Percentiles rank a stretch among this genome's conserved stretches.
Evolutionary conservation across 23 tunicate species (phyloP).

Genomic region (Clavelina lepadiformis): DNA sequence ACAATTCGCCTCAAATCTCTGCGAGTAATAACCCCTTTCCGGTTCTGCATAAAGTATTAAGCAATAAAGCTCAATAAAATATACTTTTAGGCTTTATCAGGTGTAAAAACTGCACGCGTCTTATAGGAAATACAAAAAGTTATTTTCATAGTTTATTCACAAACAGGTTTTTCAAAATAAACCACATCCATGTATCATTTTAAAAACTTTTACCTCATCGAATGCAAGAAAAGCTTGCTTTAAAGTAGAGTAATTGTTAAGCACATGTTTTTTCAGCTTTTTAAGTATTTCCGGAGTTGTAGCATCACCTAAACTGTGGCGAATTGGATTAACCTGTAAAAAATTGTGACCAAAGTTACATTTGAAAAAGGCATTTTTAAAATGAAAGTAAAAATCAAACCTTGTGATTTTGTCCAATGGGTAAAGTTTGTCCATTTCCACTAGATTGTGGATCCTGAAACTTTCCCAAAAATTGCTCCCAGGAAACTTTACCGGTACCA

Average conservation of each 20-base stretch:
- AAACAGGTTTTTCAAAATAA: too few relatives aligned
- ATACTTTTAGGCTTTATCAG: too few relatives aligned
- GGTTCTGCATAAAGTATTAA: constrained; percentile 30
- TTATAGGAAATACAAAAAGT: too few relatives aligned
- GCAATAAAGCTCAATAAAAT: not conserved
- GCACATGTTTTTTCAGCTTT: constrained; percentile 58
- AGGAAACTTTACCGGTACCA: constrained; percentile 88
- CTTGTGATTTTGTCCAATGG: constrained; percentile 93
- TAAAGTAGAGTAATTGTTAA: constrained; percentile 46
- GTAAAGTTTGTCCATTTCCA: constrained; percentile 89
- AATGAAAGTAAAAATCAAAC: constrained; percentile 16
- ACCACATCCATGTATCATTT: too few relatives aligned
- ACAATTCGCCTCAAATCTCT: constrained; percentile 69
- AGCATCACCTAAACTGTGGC: constrained; percentile 38
- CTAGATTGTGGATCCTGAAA: constrained; percentile 90
- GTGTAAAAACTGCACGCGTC: too few relatives aligned
- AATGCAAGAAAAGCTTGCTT: constrained; percentile 84
- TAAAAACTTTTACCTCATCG: constrained; percentile 89
- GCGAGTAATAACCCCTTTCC: constrained; percentile 64
- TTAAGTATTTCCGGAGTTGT: constrained; percentile 52
- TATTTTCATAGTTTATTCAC: too few relatives aligned
- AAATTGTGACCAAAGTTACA: not conserved
- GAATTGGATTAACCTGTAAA: constrained; percentile 79
- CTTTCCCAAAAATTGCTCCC: constrained; percentile 86
- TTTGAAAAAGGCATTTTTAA: not conserved